Percentiles rank a stretch among this genome's conserved stretches.
phyloP scores from a whole-genome alignment of 64 coral and sea anemone species.

The Porites australiensis region DNA sequence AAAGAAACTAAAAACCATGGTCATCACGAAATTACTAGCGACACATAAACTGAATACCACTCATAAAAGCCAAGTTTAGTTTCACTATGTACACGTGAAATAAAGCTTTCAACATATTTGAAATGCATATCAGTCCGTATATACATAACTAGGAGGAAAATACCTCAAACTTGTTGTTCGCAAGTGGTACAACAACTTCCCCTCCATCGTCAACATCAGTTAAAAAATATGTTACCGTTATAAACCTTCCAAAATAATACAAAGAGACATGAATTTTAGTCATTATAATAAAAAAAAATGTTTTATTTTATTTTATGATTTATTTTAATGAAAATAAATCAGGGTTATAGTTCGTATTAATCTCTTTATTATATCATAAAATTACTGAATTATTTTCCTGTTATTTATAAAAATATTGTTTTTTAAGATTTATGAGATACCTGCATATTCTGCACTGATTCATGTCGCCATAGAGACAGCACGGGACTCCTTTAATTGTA shows the following conservation, averaged over 20 bases:
- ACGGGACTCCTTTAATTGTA: constrained; percentile 72
- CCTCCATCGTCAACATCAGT: constrained; percentile 87
- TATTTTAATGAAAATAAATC: no score
- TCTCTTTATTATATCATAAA: no score
- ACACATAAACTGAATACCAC: no score
- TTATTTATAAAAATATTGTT: neutral
- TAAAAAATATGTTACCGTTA: constrained; percentile 80
- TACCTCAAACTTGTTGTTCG: constrained; percentile 92
- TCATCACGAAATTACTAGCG: no score
- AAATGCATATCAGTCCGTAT: no score
- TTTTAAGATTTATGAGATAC: neutral
- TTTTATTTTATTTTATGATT: no score
- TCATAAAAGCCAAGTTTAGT: no score
- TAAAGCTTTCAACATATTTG: no score
- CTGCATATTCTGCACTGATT: constrained; percentile 79
- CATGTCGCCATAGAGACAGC: constrained; percentile 86
- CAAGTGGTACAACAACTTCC: constrained; percentile 82
- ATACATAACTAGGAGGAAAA: neutral
- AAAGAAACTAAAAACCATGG: no score
- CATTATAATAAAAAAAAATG: neutral
- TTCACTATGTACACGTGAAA: no score
- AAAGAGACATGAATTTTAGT: neutral
- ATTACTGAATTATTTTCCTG: no score
- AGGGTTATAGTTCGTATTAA: no score
- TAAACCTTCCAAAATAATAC: constrained; percentile 51